A percentile compares a stretch with the other conserved stretches of the same genome.
Evolutionary conservation across 2,888 invertebrate genomes (phyloP).

Genomic region (Cecidostiba fungosa): DNA sequence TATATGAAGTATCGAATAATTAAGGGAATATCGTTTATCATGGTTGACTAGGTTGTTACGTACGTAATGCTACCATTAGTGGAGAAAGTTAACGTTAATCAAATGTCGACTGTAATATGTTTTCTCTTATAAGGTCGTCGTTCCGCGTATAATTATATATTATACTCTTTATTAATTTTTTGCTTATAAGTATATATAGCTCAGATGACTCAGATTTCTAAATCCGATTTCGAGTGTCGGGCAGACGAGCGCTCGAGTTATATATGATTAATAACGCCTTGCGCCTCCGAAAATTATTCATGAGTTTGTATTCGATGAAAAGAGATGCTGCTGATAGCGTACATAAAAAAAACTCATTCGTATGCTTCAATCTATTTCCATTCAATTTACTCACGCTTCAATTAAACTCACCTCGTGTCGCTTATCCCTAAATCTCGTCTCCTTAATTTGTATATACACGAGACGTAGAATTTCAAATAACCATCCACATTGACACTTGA

Average conservation of each 20-base stretch:
- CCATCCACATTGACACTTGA: background rate
- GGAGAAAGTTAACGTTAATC: background rate
- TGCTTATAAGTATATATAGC: background rate
- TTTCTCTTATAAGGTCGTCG: background rate
- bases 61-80: background rate
- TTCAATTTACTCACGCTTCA: background rate
- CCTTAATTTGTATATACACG: background rate
- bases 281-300: constrained; percentile 14
- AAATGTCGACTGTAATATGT: background rate
- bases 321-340: background rate
- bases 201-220: constrained; percentile 16
- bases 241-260: background rate
- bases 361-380: background rate
- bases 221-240: background rate
- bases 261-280: background rate
- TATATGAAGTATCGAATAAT: background rate
- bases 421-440: background rate
- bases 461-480: background rate
- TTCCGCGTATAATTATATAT: background rate
- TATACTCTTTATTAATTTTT: constrained; percentile 4
- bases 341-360: background rate
- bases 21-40: constrained; percentile 19
- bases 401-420: background rate
- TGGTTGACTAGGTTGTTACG: background rate
- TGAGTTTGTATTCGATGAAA: constrained; percentile 4